These are phyloP conservation scores for Pseudococcus jackbeardsleyi DNA, from an alignment of 2,888 invertebrate genomes.

Conservation along the genomic window DNA sequence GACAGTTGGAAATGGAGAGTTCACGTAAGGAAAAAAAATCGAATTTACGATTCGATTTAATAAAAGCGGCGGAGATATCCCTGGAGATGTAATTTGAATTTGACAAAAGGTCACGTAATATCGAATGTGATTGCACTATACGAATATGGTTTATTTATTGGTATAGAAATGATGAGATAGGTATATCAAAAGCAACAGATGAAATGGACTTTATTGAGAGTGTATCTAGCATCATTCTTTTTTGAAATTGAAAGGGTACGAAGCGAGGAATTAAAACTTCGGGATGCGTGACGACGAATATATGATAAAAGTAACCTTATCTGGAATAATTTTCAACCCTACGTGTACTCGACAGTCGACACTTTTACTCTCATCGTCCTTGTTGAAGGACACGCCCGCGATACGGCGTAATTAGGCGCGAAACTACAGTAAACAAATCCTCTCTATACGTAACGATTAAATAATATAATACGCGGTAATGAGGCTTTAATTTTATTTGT, in stretches of 20 bases:
- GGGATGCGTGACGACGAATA: neutral
- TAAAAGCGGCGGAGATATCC: neutral
- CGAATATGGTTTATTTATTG: neutral
- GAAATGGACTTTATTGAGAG: neutral
- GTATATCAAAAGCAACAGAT: conserved; percentile 1
- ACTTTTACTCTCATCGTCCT: neutral
- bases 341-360: neutral
- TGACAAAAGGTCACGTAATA: conserved; percentile 11
- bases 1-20: neutral
- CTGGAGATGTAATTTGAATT: neutral
- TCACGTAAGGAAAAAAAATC: neutral
- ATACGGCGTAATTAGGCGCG: neutral
- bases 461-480: neutral
- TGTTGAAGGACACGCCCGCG: neutral
- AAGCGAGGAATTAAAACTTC: neutral
- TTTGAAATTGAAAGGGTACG: neutral
- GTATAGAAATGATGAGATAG: neutral
- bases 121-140: neutral
- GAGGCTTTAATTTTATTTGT: neutral
- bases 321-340: neutral
- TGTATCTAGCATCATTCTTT: neutral
- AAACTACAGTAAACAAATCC: neutral
- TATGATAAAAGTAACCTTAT: neutral
- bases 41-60: neutral
- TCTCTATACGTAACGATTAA: neutral